Conservation (phyloP, 2,113 vertebrate genomes). For the Theristicus caerulescens region DNA sequence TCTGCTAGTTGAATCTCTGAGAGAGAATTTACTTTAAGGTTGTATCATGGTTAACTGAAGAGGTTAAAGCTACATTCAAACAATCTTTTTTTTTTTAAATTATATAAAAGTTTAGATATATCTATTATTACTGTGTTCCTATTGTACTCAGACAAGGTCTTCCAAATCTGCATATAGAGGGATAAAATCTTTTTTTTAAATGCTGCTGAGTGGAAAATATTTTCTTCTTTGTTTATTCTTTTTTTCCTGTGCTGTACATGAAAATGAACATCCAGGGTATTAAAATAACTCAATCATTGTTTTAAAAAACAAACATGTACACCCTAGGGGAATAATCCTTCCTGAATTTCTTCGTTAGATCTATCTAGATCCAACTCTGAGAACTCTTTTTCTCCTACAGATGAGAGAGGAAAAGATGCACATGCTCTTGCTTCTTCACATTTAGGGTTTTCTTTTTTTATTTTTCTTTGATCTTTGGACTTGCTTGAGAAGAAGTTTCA, state of each 20-base stretch:
- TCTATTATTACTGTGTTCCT: background rate
- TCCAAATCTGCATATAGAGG: background rate
- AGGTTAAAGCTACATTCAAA: background rate
- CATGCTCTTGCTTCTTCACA: background rate
- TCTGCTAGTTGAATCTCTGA: background rate
- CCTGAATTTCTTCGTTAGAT: slow-evolving; percentile 58
- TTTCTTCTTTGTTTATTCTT: slow-evolving; percentile 47
- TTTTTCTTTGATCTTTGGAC: background rate
- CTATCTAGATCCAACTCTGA: slow-evolving; percentile 9
- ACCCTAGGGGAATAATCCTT: slow-evolving; percentile 57
- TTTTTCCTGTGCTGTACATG: slow-evolving; percentile 41
- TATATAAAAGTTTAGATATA: background rate
- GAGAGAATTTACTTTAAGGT: background rate
- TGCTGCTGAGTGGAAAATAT: slow-evolving; percentile 40
- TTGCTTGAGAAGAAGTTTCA: background rate
- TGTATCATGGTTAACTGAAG: background rate
- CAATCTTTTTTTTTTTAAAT: too few relatives aligned
- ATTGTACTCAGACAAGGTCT: background rate
- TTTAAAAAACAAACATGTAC: slow-evolving; percentile 54
- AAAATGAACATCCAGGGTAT: slow-evolving; percentile 47
- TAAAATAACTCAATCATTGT: slow-evolving; percentile 68
- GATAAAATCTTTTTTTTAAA: background rate
- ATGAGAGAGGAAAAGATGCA: background rate
- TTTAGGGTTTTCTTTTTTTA: background rate
- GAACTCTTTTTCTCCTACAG: background rate